Percentiles rank a stretch among this genome's conserved stretches.
Evolutionary conservation across 1,140 invertebrate species (phyloP).

Genomic region (Macrosteles quadrilineatus): DNA sequence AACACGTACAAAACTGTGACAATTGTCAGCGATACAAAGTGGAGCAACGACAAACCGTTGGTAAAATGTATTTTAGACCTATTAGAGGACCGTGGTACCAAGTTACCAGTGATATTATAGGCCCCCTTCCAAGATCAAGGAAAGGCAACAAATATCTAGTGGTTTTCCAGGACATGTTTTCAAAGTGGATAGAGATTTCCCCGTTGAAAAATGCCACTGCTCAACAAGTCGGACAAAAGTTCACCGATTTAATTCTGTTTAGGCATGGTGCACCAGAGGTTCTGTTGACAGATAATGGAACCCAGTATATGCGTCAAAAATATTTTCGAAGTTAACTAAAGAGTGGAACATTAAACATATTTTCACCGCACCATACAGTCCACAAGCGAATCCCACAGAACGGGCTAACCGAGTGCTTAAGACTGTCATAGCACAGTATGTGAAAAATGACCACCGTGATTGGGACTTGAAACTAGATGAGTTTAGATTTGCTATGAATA

Average conservation of each 20-base stretch:
- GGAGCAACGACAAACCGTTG: neutral
- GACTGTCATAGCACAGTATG: constrained; percentile 46
- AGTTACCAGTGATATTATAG: constrained; percentile 49
- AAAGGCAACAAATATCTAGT: constrained; percentile 47
- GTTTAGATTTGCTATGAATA: constrained; percentile 51
- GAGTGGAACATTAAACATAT: neutral
- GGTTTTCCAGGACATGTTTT: constrained; percentile 49
- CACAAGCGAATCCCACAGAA: constrained; percentile 50
- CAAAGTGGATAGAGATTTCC: constrained; percentile 48
- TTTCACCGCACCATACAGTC: constrained; percentile 45
- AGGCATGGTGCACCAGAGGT: constrained; percentile 22
- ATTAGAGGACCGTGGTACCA: constrained; percentile 5
- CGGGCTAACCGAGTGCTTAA: constrained; percentile 52
- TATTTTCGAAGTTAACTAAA: constrained; percentile 2
- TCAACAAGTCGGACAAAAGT: neutral
- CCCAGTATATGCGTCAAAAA: constrained; percentile 3
- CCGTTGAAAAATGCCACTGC: constrained; percentile 32
- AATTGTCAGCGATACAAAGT: neutral
- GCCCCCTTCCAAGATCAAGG: constrained; percentile 47
- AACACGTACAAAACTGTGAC: neutral
- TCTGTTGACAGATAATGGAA: constrained; percentile 27
- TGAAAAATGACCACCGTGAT: constrained; percentile 44
- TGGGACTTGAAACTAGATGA: constrained; percentile 48
- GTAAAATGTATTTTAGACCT: neutral
- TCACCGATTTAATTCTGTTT: constrained; percentile 2